These are phyloP conservation scores for Crypturellus tataupa DNA, from an alignment of 2,797 vertebrate species.

Conservation along the genomic window DNA sequence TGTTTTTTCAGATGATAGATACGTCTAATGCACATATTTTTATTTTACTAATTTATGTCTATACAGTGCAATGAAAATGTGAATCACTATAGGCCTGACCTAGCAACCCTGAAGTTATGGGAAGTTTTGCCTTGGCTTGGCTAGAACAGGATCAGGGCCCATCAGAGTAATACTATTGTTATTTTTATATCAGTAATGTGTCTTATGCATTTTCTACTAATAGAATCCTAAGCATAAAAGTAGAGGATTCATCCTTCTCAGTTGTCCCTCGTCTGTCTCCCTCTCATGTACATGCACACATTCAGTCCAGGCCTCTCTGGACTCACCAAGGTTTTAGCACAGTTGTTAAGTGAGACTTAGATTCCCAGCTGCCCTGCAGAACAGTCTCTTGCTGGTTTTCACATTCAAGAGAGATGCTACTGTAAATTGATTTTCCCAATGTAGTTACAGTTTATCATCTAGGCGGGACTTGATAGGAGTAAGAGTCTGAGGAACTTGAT, in stretches of 20 bases:
- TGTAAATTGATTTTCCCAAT: neutral
- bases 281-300: neutral
- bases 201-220: constrained; percentile 7
- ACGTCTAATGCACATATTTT: neutral
- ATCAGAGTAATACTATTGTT: constrained; percentile 35
- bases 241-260: neutral
- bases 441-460: neutral
- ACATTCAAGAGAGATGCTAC: neutral
- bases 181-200: constrained; percentile 40
- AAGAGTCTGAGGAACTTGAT: neutral
- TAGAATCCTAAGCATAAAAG: neutral
- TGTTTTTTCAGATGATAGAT: constrained; percentile 1
- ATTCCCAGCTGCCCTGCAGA: constrained; percentile 14
- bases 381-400: neutral
- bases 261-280: rapidly evolving
- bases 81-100: neutral
- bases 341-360: neutral
- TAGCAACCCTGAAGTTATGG: neutral
- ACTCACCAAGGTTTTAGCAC: constrained; percentile 40
- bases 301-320: neutral
- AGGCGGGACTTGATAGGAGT: neutral
- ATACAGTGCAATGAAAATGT: neutral
- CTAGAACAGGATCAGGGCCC: constrained; percentile 4
- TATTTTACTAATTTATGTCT: neutral
- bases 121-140: constrained; percentile 10